These are phyloP conservation scores for Lytechinus variegatus DNA, from an alignment of 35 echinoderm and acorn worm genomes.

Conservation along the genomic window DNA sequence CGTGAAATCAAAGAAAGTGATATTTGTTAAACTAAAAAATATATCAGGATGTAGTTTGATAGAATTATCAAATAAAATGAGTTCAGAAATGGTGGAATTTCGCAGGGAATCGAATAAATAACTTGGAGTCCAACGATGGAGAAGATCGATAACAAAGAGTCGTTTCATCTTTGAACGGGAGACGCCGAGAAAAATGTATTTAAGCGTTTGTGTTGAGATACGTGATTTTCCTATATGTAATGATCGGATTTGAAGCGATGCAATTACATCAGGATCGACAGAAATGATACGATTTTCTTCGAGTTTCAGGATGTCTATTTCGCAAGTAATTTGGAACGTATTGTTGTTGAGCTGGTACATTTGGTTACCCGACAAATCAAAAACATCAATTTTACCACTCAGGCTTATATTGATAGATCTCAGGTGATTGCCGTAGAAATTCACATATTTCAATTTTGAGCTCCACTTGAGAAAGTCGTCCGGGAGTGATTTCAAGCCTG, in stretches of 20 bases:
- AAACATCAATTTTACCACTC: not conserved
- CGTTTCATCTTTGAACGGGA: not conserved
- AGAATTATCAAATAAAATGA: not conserved
- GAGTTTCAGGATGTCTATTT: not conserved
- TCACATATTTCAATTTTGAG: not conserved
- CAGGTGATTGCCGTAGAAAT: not conserved
- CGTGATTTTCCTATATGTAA: not conserved
- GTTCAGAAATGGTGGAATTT: not conserved
- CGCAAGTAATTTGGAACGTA: not conserved
- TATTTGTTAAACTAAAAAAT: not conserved
- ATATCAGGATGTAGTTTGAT: not conserved
- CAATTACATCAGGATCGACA: not conserved
- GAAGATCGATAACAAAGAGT: not conserved
- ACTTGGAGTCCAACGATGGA: not conserved
- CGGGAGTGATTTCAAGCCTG: not conserved
- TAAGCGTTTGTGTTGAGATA: not conserved
- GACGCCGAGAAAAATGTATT: not conserved
- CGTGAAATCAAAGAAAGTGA: not conserved
- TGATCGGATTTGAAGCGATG: not conserved
- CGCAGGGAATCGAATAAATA: not conserved
- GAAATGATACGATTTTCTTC: not conserved
- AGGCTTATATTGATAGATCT: not conserved
- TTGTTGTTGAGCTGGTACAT: not conserved
- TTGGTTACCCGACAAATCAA: not conserved
- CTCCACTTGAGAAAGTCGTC: not conserved